Evolutionary conservation across 2,113 vertebrate species (phyloP), one percentile per base, ranked within the genome.

Genomic region (Vulpes vulpes): DNA sequence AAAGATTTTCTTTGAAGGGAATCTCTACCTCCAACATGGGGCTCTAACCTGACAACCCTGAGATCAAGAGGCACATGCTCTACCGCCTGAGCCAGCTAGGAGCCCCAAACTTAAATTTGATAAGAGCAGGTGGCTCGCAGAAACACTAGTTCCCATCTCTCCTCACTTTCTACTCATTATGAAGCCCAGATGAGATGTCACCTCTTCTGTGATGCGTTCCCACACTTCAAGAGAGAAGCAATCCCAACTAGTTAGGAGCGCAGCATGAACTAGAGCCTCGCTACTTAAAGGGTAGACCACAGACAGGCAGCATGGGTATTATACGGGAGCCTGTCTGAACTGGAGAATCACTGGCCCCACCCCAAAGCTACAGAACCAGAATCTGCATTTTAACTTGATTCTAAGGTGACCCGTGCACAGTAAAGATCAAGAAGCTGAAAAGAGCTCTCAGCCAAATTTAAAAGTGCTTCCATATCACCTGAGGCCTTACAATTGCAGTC

Each of bases 351-450:
- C 43, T 20, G 59, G 19, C 81, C 27, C 62, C 53, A 60, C 53
- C 23, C 62, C 49, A 92, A 53, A 73, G 22, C 38, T 89, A 22
- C n/a, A 59, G 53, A 83, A 62, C 43, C 32, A 78, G 55, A 83
- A 78, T 30, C n/a, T 80, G 49, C 64, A 81, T 90, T 90, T 95
- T 71, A 85, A 65, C 30, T 80, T 65, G 22, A 89, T 59, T 85
- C 43, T 51, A 79, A 79, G 32, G 67, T 23, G 84, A 82, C 76
- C 38, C 55, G 12, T 20, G 6, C 12, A 84, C 25, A 15, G 32
- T 91, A 55, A 60, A 62, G 49, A 53, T 82, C 60, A 80, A 79
- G 17, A 74, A 4, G 8, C 35, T 91, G 87, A 78, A 79, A 11
- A 73, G 12, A 93, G 15, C 14, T 4, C 20, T 92, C 76, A 81